These are phyloP conservation scores for Erpetoichthys calabaricus DNA, from an alignment of 2,797 vertebrate species.

Conservation along the genomic window DNA sequence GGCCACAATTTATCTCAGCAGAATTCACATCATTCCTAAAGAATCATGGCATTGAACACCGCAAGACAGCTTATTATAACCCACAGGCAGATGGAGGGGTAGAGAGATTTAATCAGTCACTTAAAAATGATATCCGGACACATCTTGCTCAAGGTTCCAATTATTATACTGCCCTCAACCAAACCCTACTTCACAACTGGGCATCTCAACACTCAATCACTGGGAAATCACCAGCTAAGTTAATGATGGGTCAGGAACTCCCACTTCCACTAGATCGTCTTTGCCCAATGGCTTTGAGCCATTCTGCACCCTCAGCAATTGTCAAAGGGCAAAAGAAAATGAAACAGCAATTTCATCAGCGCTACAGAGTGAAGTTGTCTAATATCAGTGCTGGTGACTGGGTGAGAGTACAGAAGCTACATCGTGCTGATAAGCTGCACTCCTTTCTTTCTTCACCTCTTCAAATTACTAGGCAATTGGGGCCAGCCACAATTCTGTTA, in stretches of 20 bases:
- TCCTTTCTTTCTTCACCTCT: no score
- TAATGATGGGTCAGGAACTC: constrained; percentile 1
- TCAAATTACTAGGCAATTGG: no score
- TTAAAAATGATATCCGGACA: no score
- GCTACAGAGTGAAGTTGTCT: no score
- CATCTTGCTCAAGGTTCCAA: constrained; percentile 1
- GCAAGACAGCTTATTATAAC: not conserved
- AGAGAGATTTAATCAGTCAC: no score
- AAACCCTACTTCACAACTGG: not conserved
- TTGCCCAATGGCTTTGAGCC: not conserved
- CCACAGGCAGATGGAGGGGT: not conserved
- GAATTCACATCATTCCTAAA: not conserved
- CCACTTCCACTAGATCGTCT: constrained; percentile 2
- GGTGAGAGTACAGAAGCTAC: no score
- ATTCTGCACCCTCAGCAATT: no score
- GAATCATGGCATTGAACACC: not conserved
- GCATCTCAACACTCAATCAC: constrained; percentile 1
- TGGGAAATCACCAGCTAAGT: not conserved
- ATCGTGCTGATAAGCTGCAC: no score
- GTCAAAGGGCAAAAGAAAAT: no score
- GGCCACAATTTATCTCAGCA: not conserved
- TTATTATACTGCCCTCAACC: not conserved
- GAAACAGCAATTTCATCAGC: no score
- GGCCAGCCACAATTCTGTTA: no score
- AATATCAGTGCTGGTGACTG: no score